phyloP scores from a whole-genome alignment of 1,140 invertebrate genomes.

The Bombus affinis region DNA sequence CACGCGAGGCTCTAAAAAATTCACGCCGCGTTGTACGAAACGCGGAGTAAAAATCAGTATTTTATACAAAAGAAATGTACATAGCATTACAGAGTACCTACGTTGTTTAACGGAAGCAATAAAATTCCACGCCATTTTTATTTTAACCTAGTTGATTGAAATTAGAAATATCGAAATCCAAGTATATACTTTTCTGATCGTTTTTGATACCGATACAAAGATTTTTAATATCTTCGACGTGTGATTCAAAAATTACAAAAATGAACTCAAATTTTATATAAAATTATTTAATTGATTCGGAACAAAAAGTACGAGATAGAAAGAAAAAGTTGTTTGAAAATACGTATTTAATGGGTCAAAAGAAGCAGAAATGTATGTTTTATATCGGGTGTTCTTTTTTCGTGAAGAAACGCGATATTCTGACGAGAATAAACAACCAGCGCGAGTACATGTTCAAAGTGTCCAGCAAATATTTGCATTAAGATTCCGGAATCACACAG shows the following conservation, averaged over 20 bases:
- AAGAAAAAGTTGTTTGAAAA: background rate
- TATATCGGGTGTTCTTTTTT: background rate
- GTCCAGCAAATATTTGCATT: constrained; percentile 35
- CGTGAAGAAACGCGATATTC: background rate
- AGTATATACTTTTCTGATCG: background rate
- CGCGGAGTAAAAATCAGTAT: background rate
- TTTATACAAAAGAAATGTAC: background rate
- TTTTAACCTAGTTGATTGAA: background rate
- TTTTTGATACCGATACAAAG: background rate
- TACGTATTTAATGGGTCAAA: background rate
- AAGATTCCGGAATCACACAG: background rate
- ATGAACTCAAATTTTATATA: too few species aligned
- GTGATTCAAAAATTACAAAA: background rate
- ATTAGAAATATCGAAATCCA: background rate
- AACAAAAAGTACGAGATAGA: background rate
- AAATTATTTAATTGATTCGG: too few species aligned
- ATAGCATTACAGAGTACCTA: too few species aligned
- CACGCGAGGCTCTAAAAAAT: background rate
- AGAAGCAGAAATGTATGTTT: background rate
- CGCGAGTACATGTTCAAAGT: constrained; percentile 3
- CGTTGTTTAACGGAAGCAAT: background rate
- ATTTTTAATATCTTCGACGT: too few species aligned
- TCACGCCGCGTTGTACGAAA: background rate
- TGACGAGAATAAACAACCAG: constrained; percentile 24
- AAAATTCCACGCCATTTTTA: background rate